Base-by-base conservation (phyloP, 2,888 invertebrate genomes). In the Agrotis exclamationis region DNA sequence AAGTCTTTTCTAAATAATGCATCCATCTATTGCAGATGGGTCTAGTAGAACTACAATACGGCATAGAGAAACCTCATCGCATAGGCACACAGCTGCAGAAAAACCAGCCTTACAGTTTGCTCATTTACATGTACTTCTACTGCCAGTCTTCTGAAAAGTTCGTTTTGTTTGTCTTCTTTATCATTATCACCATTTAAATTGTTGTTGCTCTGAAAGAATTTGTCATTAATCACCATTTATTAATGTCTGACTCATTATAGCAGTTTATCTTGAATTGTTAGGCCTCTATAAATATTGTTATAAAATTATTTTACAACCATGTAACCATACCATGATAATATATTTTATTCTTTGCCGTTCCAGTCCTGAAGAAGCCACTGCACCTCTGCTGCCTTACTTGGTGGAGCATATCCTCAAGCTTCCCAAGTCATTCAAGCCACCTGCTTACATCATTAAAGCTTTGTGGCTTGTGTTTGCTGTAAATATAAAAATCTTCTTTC, bases 391-490 rank as follows among this genome's bases (percentile, higher is more conserved):
- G 1, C 95, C 94, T 0, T 89, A 91, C 70, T 80, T 96, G 47
- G 92, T 95, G 24, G 91, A 95, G 51, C 92, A 95, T 53, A 88
- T 96, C 7, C 79, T 95, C 54, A 86, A 85, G 44, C 82, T 93
- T 1, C 94, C 95, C 1, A 87, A 83, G 57, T 73, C 86, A 0
- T 90, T 90, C 58, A 89, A 83, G n/a, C 93, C 93, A 3, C 95
- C 96, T 1, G 83, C 91, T 0, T 94, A 95, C 73, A 94, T 96
- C 67, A 88, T 94, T 57, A 96, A 96, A 87, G 94, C 95, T 2
- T 77, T 96, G 0, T 96, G 95, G 96, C 95, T 96, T 9, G 94
- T 96, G 2, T 95, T 95, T 80, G 94, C 96, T 63, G 96, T 96
- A 91, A 93, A 83, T 90, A 78, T 68, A 16, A 28, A 6, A 22